Evolutionary conservation across 2,888 invertebrate species (phyloP), one percentile per base, ranked within the genome.

Genomic region (Chymomyza amoena): DNA sequence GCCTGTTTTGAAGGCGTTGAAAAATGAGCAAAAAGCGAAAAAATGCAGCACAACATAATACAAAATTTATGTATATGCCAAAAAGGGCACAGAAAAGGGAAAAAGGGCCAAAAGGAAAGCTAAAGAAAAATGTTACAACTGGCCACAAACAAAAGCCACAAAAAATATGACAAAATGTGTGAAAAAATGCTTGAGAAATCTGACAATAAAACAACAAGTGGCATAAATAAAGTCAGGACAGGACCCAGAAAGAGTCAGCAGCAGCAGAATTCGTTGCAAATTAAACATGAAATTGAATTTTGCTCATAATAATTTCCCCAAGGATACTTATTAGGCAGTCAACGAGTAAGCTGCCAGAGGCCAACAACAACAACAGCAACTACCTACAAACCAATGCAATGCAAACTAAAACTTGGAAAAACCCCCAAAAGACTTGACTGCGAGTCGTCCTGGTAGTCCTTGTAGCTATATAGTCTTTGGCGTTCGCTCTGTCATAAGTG

Each of bases 301-400:
- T 86, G 80, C 78, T 81, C 83, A 83, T 87, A 84, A 81, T 89
- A 89, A 89, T 89, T 89, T 89, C 89, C 89, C 89, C 78, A 79
- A 84, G 88, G 89, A 86, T 80, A 75, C 78, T 77, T 86, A 84
- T 86, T 86, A 86, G 84, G 73, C 77, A 57, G 62, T 64, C 45
- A 45, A 57, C 32, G 45, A 52, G 60, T 16, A 56, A 64, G 15
- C 45, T 28, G 39, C 54, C 59, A 5, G 59, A 60, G 28, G 25
- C n/a, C 52, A 63, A 63, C 32, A 16, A 39, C 36, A 61, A 61
- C 5, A 61, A 36, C 16, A 28, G n/a, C 36, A 2, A 32, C 25
- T n/a, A n/a, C 15, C 15, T 25, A 10, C 9, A 6, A 6, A 10
- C 16, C 4, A 36, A 25, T 60, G 60, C 28, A 60, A 36, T 60